These are phyloP conservation scores for Allolobophora icterica DNA, from an alignment of 2,888 invertebrate species.

Conservation along the genomic window DNA sequence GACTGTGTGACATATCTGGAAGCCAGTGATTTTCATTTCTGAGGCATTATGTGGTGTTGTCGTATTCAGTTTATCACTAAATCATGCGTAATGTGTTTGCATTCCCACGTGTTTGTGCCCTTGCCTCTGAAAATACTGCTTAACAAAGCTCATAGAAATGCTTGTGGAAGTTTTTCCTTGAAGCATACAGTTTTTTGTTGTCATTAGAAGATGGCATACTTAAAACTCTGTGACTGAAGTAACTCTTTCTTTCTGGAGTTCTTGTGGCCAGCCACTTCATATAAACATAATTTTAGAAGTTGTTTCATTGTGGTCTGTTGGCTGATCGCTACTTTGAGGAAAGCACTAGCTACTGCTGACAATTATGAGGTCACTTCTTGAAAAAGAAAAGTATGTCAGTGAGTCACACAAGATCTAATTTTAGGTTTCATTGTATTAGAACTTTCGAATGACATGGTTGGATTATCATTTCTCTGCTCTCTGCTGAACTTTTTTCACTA, in stretches of 20 bases:
- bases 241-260: too few species aligned
- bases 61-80: background rate
- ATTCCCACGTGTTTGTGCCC: background rate
- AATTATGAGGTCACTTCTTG: background rate
- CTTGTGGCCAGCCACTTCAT: too few species aligned
- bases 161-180: background rate
- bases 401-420: background rate
- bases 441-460: background rate
- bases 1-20: conserved; percentile 2
- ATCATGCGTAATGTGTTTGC: background rate
- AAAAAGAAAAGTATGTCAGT: background rate
- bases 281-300: too few species aligned
- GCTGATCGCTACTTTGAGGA: too few species aligned
- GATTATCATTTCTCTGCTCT: background rate
- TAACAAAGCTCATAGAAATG: background rate
- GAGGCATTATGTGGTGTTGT: background rate
- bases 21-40: background rate
- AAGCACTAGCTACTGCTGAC: background rate
- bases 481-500: background rate
- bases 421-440: background rate
- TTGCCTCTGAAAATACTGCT: background rate
- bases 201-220: too few species aligned
- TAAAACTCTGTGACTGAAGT: too few species aligned
- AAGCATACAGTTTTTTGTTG: too few species aligned
- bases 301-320: too few species aligned